These are phyloP conservation scores for Myotis myotis DNA, from an alignment of 2,797 vertebrate species.

Conservation along the genomic window DNA sequence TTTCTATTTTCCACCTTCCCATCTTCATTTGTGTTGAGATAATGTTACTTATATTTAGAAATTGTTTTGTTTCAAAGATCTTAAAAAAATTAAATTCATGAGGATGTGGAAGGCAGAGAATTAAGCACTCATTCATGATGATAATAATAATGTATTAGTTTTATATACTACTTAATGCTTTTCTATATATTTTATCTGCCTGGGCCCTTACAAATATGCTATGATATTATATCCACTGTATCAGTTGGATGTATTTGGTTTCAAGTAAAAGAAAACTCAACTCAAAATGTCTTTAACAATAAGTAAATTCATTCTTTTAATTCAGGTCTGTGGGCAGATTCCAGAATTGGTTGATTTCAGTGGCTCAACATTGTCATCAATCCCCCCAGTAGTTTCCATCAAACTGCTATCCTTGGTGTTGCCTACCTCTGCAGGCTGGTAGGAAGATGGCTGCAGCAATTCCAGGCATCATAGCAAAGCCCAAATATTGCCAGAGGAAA, in stretches of 20 bases:
- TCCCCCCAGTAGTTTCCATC: not conserved
- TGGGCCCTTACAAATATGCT: not conserved
- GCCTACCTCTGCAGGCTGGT: not conserved
- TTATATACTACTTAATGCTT: not conserved
- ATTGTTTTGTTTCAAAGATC: not conserved
- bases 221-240: not conserved
- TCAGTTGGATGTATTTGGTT: not conserved
- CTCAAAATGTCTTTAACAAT: slow-evolving; percentile 6
- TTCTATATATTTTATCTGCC: not conserved
- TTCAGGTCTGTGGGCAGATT: not conserved
- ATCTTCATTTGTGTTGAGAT: not conserved
- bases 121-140: not conserved
- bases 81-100: not conserved
- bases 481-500: not conserved
- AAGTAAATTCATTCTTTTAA: not conserved
- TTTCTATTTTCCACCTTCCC: not conserved
- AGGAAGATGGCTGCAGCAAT: not conserved
- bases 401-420: not conserved
- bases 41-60: not conserved
- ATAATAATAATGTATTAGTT: not conserved
- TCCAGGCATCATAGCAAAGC: not conserved
- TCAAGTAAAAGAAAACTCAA: slow-evolving; percentile 42
- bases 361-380: not conserved
- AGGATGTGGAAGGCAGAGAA: not conserved
- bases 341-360: not conserved